A percentile compares a stretch with the other conserved stretches of the same genome.
Conservation (phyloP, 2,888 invertebrate species). For the Caenorhabditis sp. region DNA sequence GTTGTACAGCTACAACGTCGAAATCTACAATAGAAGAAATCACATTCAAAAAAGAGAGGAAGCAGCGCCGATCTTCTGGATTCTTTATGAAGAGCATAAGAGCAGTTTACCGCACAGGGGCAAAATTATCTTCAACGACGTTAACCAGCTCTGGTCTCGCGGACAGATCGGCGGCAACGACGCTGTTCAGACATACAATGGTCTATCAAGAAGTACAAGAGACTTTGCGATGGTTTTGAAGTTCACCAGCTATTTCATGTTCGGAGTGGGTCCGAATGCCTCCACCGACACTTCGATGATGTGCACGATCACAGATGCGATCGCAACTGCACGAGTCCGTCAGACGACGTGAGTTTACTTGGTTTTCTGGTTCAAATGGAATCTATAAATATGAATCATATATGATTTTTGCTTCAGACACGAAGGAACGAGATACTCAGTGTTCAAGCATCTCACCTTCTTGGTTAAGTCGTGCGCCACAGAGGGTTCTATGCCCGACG, state of each 20-base stretch:
- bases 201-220: no score
- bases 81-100: neutral
- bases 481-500: neutral
- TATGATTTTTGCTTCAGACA: neutral
- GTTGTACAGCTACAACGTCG: conserved; percentile 19
- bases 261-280: neutral
- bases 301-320: neutral
- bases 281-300: neutral
- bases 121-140: conserved; percentile 36
- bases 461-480: neutral
- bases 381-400: neutral
- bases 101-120: neutral
- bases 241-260: no score
- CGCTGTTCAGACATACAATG: no score
- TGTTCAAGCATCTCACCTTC: no score
- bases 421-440: neutral
- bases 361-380: neutral
- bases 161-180: neutral
- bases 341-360: neutral
- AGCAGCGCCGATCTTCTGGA: conserved; percentile 13
- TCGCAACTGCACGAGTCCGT: neutral
- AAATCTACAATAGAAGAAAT: neutral
- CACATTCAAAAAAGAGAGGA: conserved; percentile 1
- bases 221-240: no score
- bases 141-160: conserved; percentile 14